Evolutionary conservation across 1,140 invertebrate genomes (phyloP), one percentile per base, ranked within the genome.

Genomic region (Aricia agestis): DNA sequence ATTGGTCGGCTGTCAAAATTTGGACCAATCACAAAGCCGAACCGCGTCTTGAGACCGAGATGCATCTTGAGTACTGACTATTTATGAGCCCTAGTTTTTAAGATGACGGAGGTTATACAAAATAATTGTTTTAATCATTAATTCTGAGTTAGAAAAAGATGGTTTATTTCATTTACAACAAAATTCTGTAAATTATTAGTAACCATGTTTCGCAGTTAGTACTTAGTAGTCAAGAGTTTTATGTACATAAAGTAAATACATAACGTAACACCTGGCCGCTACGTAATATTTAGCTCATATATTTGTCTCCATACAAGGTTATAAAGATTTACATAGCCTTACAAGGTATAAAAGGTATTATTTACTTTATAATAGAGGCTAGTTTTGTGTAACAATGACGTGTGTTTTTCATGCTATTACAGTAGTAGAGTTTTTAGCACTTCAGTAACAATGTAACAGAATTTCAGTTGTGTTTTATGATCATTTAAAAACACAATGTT

Each of bases 211-310:
- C 36, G 36, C 6, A 36, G 36, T 36, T 36, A 36, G 36, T 1
- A 36, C 2, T 36, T 36, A 36, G 36, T 1, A 36, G 36, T 9
- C 9, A 36, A 36, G 36, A 5, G 6, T 36, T 36, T 9, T 52
- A 52, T 52, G 13, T 52, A 52, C 13, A 13, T 13, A 13, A 52
- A 13, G 45, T 52, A 52, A 19, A 18, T 63, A 63, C 6, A 17
- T 25, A 63, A 63, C 59, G 15, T 18, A 59, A 59, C 19, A 19
- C 59, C 59, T 11, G 19, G 19, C 59, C 18, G 18, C 17, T 63
- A 63, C 59, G 19, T 63, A 63, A 63, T 63, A 63, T 25, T 63
- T 63, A 63, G 59, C 19, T 63, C 59, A 63, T 63, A 63, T 63
- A 63, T 63, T 63, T 63, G 19, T 19, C 59, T 63, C 59, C 59